Evolutionary conservation across 2,888 invertebrate genomes (phyloP).

Genomic region (Lasioglossum villosulum): DNA sequence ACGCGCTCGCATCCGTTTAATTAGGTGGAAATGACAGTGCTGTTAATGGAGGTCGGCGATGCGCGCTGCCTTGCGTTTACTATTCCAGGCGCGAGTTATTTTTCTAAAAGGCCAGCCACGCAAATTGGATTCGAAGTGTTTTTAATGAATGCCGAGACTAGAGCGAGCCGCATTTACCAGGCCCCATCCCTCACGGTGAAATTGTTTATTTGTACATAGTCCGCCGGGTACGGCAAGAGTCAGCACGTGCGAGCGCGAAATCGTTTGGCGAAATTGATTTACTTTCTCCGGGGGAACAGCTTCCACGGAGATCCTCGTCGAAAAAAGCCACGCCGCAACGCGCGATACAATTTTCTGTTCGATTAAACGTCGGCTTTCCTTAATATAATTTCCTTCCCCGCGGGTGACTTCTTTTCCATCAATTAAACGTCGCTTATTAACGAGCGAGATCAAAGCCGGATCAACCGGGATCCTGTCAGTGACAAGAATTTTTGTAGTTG

Average conservation of each 20-base stretch:
- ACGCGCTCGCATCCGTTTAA: slow-evolving; percentile 15
- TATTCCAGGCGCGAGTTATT: slow-evolving; percentile 7
- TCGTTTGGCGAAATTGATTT: background rate
- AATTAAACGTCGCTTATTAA: background rate
- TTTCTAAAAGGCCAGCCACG: slow-evolving; percentile 2
- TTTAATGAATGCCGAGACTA: slow-evolving; percentile 20
- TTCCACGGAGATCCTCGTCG: background rate
- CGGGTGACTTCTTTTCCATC: background rate
- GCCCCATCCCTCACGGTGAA: background rate
- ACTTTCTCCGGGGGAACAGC: background rate
- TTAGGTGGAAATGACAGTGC: slow-evolving; percentile 15
- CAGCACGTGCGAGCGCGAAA: background rate
- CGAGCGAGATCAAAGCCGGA: background rate
- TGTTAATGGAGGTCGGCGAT: background rate
- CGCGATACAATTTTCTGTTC: background rate
- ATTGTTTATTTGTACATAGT: slow-evolving; percentile 1
- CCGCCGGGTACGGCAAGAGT: background rate
- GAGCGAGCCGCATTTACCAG: background rate
- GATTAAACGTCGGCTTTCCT: background rate
- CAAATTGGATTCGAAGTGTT: slow-evolving; percentile 25
- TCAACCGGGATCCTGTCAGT: background rate
- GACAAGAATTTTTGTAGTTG: background rate
- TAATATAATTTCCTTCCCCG: background rate
- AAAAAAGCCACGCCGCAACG: background rate
- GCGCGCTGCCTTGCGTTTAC: background rate